Evolutionary conservation across 2,888 invertebrate genomes (phyloP).

Genomic region (Aromia moschata): DNA sequence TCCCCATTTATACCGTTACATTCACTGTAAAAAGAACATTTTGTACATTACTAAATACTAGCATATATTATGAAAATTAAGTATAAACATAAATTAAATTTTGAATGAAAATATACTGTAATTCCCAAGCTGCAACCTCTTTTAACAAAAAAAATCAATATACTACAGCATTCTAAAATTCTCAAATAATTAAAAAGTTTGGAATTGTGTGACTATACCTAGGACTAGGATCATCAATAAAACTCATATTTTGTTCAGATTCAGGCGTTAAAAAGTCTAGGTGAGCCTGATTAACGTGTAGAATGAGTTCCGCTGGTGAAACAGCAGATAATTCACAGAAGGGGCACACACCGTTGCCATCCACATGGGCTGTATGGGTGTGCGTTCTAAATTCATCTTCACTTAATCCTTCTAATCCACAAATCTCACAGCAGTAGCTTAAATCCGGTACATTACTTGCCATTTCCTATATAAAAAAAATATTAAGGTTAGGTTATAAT

Average conservation of each 20-base stretch:
- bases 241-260: constrained; percentile 75
- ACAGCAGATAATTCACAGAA: constrained; percentile 82
- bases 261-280: constrained; percentile 84
- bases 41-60: neutral
- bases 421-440: constrained; percentile 81
- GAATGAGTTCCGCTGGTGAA: constrained; percentile 77
- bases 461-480: constrained; percentile 51
- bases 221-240: constrained; percentile 75
- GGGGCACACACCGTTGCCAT: constrained; percentile 81
- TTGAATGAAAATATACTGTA: no score
- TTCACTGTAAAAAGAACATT: constrained; percentile 49
- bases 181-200: neutral
- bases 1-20: constrained; percentile 53
- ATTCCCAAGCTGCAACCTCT: no score
- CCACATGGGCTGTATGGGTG: constrained; percentile 80
- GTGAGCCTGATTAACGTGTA: constrained; percentile 87
- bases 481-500: constrained; percentile 10
- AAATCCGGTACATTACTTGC: constrained; percentile 67
- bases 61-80: neutral
- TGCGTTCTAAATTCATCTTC: constrained; percentile 83
- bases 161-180: neutral
- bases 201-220: constrained; percentile 46
- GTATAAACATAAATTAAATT: neutral
- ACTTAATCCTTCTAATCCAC: constrained; percentile 82
- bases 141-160: constrained; percentile 22